Evolutionary conservation across 2,888 invertebrate genomes (phyloP).

Genomic region (Phortica okadai): DNA sequence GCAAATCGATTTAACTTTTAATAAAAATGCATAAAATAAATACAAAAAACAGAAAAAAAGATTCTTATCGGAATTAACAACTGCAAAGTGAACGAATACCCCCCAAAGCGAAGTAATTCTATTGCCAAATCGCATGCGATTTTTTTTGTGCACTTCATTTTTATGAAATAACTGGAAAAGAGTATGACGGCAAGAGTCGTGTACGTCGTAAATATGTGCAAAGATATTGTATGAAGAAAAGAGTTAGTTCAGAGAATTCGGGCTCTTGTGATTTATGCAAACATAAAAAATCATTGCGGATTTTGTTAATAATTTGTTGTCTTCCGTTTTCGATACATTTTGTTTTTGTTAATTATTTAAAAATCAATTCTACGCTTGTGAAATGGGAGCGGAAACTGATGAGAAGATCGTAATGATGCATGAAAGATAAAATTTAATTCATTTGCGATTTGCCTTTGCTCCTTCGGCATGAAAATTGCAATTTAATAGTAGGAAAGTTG

Average conservation of each 20-base stretch:
- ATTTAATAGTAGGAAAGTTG: slow-evolving; percentile 13
- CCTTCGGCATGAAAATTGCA: slow-evolving; percentile 17
- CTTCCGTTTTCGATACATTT: neutral
- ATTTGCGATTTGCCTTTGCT: neutral
- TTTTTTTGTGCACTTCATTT: neutral
- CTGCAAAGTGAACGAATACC: neutral
- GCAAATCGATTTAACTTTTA: slow-evolving; percentile 10
- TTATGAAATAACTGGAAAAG: neutral
- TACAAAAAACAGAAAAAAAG: neutral
- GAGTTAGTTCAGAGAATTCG: no score
- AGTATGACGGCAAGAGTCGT: neutral
- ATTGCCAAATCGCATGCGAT: slow-evolving; percentile 16
- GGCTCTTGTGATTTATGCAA: no score
- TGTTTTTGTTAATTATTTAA: neutral
- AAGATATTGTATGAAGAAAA: no score
- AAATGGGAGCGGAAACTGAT: slow-evolving; percentile 29
- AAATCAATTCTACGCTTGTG: neutral
- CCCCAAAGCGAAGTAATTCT: neutral
- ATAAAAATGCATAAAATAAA: slow-evolving; percentile 18
- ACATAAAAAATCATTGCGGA: no score
- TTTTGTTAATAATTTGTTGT: neutral
- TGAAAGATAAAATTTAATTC: neutral
- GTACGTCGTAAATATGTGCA: no score
- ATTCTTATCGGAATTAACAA: slow-evolving; percentile 14
- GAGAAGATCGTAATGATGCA: slow-evolving; percentile 19